These are phyloP conservation scores for Paralichthys olivaceus DNA, from an alignment of 2,113 vertebrate species.

Conservation along the genomic window DNA sequence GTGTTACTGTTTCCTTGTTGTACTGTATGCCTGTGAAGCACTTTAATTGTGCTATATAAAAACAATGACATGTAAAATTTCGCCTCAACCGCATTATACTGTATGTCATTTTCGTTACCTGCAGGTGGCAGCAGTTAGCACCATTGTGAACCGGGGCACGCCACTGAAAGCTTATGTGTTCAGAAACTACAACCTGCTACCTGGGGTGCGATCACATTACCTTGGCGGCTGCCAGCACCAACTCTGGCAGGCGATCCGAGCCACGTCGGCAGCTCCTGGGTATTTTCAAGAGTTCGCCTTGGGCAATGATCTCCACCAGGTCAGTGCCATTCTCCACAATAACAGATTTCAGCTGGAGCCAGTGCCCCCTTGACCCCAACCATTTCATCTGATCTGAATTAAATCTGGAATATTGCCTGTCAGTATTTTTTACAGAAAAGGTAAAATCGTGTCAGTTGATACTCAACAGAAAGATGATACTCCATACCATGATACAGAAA, in stretches of 20 bases:
- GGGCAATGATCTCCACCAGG: conserved; percentile 94
- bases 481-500: no score
- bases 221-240: conserved; percentile 93
- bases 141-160: conserved; percentile 91
- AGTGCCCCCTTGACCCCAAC: no score
- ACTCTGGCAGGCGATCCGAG: conserved; percentile 94
- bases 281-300: conserved; percentile 94
- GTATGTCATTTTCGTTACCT: conserved; percentile 19
- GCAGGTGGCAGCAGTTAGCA: conserved; percentile 95
- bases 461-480: no score
- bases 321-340: conserved; percentile 62
- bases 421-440: neutral
- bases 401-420: neutral
- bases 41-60: no score
- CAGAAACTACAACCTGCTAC: conserved; percentile 93
- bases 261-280: conserved; percentile 93
- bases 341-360: neutral
- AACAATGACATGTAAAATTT: no score
- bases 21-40: no score
- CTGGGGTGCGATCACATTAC: conserved; percentile 92
- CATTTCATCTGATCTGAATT: neutral
- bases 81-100: conserved; percentile 1
- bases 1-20: no score
- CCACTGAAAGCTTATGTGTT: conserved; percentile 95
- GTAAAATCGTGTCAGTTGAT: no score